Evolutionary conservation across 1,140 invertebrate genomes (phyloP).

Genomic region (Xylocopa sonorina): DNA sequence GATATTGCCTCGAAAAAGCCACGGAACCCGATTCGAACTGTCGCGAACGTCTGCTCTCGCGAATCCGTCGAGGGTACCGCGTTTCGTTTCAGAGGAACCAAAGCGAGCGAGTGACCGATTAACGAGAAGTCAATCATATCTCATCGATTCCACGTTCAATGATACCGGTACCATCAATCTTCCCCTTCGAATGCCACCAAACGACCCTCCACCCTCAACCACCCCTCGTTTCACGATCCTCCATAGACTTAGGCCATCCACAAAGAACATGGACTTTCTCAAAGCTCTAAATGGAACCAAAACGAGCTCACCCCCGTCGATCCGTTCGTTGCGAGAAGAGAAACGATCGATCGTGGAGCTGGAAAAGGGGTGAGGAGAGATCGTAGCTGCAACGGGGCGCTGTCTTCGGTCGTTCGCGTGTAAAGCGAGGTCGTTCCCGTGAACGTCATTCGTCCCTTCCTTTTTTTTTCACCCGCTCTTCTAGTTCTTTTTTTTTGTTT

Average conservation of each 20-base stretch:
- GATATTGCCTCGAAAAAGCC: conserved; percentile 1
- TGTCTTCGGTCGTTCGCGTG: conserved; percentile 35
- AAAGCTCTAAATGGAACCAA: not conserved
- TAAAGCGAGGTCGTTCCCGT: conserved; percentile 24
- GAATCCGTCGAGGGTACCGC: too few species aligned
- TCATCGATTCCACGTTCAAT: too few species aligned
- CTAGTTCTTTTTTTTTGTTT: too few species aligned
- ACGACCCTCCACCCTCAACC: too few species aligned
- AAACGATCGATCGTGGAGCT: not conserved
- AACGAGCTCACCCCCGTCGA: too few species aligned
- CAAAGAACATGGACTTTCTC: not conserved
- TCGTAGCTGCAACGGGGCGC: conserved; percentile 1
- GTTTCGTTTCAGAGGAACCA: too few species aligned
- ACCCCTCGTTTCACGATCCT: not conserved
- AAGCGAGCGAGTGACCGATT: too few species aligned
- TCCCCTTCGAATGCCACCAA: too few species aligned
- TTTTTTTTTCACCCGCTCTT: too few species aligned
- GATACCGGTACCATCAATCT: too few species aligned
- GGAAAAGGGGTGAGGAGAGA: not conserved
- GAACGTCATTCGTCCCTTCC: not conserved
- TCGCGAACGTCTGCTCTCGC: too few species aligned
- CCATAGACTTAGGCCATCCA: not conserved
- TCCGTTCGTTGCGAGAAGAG: not conserved
- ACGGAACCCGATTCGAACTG: not conserved
- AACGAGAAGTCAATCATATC: too few species aligned